Percentiles rank a stretch among this genome's conserved stretches.
These are phyloP conservation scores for Brassicogethes aeneus DNA, from an alignment of 2,888 invertebrate species.

Conservation along the genomic window DNA sequence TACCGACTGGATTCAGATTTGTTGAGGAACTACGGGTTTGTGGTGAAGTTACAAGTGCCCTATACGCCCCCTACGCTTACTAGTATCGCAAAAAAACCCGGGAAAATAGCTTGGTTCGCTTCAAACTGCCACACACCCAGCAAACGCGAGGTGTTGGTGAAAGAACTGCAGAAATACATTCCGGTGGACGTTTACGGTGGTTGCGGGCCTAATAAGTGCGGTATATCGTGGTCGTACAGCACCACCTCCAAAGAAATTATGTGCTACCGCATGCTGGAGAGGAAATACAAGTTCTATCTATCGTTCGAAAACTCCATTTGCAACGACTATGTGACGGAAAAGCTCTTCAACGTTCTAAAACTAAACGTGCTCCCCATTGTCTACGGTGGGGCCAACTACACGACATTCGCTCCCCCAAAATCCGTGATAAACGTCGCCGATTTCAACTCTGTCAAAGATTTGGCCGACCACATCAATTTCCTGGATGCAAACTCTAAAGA, in stretches of 20 bases:
- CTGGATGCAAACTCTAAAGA: conserved; percentile 43
- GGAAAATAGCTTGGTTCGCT: conserved; percentile 49
- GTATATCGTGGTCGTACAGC: no score
- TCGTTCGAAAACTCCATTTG: conserved; percentile 65
- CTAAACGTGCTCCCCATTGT: conserved; percentile 57
- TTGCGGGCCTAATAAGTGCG: conserved; percentile 45
- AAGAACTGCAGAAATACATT: conserved; percentile 47
- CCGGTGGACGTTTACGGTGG: conserved; percentile 53
- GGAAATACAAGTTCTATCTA: conserved; percentile 61
- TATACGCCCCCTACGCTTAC: conserved; percentile 17
- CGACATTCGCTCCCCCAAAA: conserved; percentile 43
- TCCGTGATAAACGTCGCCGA: conserved; percentile 50
- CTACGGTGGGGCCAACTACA: conserved; percentile 55
- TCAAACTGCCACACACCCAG: conserved; percentile 46
- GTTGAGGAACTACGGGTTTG: conserved; percentile 36
- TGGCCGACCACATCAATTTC: conserved; percentile 44
- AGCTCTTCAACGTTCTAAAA: conserved; percentile 48
- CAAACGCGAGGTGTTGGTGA: conserved; percentile 38
- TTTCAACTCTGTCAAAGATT: conserved; percentile 41
- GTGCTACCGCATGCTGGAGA: conserved; percentile 41
- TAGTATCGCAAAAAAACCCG: conserved; percentile 35
- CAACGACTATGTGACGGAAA: conserved; percentile 54
- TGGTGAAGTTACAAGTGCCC: conserved; percentile 14
- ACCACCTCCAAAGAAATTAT: conserved; percentile 22
- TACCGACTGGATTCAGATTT: conserved; percentile 36